phyloP scores from a whole-genome alignment of 2,113 vertebrate genomes.

The Phodopus roborovskii region DNA sequence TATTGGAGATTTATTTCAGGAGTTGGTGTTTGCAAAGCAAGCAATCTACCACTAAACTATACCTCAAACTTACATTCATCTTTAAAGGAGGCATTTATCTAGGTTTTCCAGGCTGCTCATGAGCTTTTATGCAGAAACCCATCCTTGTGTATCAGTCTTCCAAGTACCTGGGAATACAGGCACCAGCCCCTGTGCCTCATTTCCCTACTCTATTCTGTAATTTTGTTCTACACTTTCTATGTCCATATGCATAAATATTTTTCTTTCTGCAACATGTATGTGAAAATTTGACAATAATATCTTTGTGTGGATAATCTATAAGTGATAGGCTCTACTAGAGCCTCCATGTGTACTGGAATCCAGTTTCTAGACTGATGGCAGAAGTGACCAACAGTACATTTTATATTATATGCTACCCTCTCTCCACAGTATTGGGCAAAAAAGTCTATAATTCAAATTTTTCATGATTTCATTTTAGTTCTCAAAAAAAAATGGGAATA shows the following conservation, averaged over 20 bases:
- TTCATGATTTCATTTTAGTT: not conserved
- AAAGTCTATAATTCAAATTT: not conserved
- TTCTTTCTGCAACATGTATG: no score
- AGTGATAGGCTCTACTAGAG: no score
- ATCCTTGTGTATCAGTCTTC: not conserved
- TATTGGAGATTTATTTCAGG: not conserved
- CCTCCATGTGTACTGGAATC: no score
- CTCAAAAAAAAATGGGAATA: not conserved
- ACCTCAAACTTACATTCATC: not conserved
- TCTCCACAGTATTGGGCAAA: not conserved
- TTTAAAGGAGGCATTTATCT: not conserved
- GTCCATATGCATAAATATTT: not conserved
- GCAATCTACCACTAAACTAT: not conserved
- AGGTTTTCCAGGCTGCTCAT: not conserved
- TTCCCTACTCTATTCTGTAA: not conserved
- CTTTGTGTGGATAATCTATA: not conserved
- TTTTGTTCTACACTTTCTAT: not conserved
- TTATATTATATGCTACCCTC: fast-evolving
- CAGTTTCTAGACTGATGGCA: not conserved
- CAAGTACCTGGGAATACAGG: no score
- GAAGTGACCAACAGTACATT: not conserved
- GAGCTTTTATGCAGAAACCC: not conserved
- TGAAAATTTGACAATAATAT: no score
- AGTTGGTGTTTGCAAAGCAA: not conserved
- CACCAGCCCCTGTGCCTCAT: not conserved